These are phyloP conservation scores for Ceyx margarethae DNA, from an alignment of 2,113 vertebrate species.

Conservation along the genomic window DNA sequence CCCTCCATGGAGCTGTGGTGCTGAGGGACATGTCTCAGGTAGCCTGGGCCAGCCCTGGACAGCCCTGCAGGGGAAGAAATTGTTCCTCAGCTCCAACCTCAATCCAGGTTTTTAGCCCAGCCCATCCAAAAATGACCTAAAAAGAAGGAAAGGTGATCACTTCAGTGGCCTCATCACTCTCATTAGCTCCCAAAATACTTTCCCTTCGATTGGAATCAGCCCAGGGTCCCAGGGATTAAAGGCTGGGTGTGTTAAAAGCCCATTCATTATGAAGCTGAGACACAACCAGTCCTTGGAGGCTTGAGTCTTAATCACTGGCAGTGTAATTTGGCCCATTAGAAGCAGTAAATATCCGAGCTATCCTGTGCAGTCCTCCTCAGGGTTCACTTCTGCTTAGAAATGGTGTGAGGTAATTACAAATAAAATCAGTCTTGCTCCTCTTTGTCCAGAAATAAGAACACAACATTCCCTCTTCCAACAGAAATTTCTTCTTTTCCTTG, in stretches of 20 bases:
- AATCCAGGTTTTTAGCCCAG: neutral
- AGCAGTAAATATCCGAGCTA: neutral
- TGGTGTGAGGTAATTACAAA: neutral
- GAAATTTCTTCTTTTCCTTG: neutral
- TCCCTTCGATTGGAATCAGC: neutral
- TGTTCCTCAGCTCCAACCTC: neutral
- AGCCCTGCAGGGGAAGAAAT: neutral
- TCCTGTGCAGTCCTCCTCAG: neutral
- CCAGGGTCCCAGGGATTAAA: neutral
- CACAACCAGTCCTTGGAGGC: neutral
- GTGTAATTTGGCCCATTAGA: neutral
- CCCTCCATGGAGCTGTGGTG: neutral
- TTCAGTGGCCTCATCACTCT: neutral
- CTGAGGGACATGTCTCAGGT: neutral
- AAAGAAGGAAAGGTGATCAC: neutral
- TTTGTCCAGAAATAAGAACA: neutral
- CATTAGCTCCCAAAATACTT: neutral
- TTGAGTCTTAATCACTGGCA: neutral
- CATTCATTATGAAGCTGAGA: neutral
- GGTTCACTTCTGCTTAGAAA: neutral
- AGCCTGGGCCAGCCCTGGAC: neutral
- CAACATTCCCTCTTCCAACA: neutral
- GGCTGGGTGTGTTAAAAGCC: neutral
- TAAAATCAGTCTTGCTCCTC: neutral
- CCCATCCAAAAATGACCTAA: neutral